Evolutionary conservation across 2,888 invertebrate species (phyloP).

Genomic region (Eupithecia tripunctaria): DNA sequence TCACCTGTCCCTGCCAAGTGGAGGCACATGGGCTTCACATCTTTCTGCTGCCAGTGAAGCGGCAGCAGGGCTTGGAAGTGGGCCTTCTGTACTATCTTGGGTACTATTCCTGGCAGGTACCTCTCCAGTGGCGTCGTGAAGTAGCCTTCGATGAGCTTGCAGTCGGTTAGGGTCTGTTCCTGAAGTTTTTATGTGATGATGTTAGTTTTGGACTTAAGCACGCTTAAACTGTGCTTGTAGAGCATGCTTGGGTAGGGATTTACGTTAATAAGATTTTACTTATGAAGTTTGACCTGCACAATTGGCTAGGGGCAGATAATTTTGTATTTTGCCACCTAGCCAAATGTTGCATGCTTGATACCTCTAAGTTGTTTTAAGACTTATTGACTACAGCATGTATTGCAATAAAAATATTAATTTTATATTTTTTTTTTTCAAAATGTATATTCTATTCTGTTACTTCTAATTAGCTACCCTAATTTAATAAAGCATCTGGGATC

Average conservation of each 20-base stretch:
- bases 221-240: not conserved
- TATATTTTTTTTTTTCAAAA: too few species aligned
- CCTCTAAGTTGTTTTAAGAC: too few species aligned
- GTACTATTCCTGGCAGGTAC: conserved; percentile 94
- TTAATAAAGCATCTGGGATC: too few species aligned
- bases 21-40: conserved; percentile 93
- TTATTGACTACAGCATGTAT: too few species aligned
- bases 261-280: too few species aligned
- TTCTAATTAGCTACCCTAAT: too few species aligned
- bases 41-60: conserved; percentile 88
- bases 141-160: conserved; percentile 92
- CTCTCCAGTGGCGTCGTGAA: conserved; percentile 93
- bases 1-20: conserved; percentile 99
- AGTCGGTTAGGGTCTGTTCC: conserved; percentile 90
- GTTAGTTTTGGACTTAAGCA: conserved; percentile 1
- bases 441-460: too few species aligned
- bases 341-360: too few species aligned
- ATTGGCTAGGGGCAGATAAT: too few species aligned
- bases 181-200: conserved; percentile 55
- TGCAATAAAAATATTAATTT: too few species aligned
- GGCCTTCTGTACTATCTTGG: conserved; percentile 91
- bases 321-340: too few species aligned
- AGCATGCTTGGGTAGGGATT: not conserved
- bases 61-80: conserved; percentile 93
- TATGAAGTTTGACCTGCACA: too few species aligned